phyloP scores from a whole-genome alignment of 2,888 invertebrate species.

The Lasioglossum pauxillum region DNA sequence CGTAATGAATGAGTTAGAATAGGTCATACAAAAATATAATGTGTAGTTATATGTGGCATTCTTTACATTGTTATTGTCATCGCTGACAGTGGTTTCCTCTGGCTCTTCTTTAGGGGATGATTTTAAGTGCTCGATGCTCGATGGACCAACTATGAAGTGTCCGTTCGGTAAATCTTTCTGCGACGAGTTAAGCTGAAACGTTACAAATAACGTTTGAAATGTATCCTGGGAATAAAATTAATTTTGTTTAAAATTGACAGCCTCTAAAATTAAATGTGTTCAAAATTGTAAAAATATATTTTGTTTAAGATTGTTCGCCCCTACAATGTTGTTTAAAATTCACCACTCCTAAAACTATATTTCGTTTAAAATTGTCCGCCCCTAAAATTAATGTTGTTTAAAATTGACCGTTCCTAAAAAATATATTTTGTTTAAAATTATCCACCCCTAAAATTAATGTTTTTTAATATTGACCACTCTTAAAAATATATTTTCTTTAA shows the following conservation, averaged over 20 bases:
- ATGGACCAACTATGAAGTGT: conserved; percentile 24
- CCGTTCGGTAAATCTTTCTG: background rate
- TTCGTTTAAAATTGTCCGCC: background rate
- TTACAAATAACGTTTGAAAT: background rate
- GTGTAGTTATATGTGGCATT: background rate
- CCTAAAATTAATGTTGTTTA: no score
- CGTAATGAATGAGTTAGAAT: background rate
- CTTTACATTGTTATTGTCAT: conserved; percentile 52
- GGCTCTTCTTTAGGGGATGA: background rate
- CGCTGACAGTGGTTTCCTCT: background rate
- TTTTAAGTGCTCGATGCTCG: conserved; percentile 10
- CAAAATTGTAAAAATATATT: no score
- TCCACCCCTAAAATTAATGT: background rate
- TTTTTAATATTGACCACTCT: background rate
- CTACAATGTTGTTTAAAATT: no score
- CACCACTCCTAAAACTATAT: background rate
- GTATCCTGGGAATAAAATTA: background rate
- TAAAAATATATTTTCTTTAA: background rate
- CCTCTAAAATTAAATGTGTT: no score
- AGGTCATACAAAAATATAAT: background rate
- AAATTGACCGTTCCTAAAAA: background rate
- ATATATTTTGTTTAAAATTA: background rate
- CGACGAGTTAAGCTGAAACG: conserved; percentile 6
- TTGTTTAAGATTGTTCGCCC: background rate
- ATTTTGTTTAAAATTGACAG: background rate